Percentiles rank a stretch among this genome's conserved stretches.
Conservation (phyloP, 2,888 invertebrate genomes). For the Patella caerulea region DNA sequence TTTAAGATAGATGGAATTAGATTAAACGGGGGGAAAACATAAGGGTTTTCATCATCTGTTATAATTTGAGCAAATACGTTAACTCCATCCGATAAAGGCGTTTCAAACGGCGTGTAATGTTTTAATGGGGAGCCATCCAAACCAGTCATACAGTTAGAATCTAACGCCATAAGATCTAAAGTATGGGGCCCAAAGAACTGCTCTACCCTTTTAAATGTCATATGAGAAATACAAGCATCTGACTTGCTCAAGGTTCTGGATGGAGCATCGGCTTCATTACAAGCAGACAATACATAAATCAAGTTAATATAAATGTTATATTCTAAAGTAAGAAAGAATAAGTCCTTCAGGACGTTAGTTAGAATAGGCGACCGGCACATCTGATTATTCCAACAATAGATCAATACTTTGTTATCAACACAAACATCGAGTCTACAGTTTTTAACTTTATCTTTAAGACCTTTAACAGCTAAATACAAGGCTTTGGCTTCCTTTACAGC, state of each 20-base stretch:
- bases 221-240: background rate
- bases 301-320: background rate
- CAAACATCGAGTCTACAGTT: background rate
- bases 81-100: background rate
- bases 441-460: background rate
- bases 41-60: background rate
- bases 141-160: background rate
- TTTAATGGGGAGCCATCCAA: background rate
- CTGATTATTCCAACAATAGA: background rate
- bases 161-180: background rate
- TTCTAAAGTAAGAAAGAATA: background rate
- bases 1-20: background rate
- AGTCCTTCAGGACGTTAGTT: background rate
- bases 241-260: background rate
- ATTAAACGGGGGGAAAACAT: background rate
- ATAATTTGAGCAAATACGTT: background rate
- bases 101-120: background rate
- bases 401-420: background rate
- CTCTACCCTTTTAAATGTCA: background rate
- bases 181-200: background rate
- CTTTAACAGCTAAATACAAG: background rate
- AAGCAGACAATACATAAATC: background rate
- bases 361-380: background rate
- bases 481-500: background rate
- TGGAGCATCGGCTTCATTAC: background rate